These are phyloP conservation scores for Melikaiella ostensackeni DNA, from an alignment of 2,888 invertebrate genomes.

Conservation along the genomic window DNA sequence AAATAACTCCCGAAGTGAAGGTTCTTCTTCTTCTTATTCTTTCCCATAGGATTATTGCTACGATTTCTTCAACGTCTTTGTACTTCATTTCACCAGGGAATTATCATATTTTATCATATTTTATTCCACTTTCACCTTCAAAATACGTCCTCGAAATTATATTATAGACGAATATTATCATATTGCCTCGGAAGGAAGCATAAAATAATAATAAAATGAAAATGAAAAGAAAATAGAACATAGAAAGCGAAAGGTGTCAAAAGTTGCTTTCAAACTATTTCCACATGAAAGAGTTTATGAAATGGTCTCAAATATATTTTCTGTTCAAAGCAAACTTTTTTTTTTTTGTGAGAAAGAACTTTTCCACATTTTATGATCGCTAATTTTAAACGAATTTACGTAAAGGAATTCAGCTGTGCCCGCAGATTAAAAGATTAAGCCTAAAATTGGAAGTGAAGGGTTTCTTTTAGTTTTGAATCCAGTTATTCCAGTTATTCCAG, in stretches of 20 bases:
- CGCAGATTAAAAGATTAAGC: constrained; percentile 11
- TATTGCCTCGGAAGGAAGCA: neutral
- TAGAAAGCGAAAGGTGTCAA: neutral
- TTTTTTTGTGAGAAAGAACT: neutral
- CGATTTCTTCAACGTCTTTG: neutral
- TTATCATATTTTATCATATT: constrained; percentile 15
- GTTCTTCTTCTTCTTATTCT: neutral
- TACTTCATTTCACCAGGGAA: neutral
- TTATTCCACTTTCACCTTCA: neutral
- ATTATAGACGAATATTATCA: neutral
- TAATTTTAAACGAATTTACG: neutral
- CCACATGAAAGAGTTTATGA: neutral
- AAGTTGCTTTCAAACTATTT: neutral
- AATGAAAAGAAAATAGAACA: neutral
- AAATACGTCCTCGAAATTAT: neutral
- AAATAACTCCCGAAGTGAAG: neutral
- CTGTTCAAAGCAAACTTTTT: neutral
- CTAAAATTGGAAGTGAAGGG: neutral
- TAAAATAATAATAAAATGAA: neutral
- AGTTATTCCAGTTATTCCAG: constrained; percentile 9
- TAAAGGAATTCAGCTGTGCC: neutral
- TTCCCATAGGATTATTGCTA: neutral
- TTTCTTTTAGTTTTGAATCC: neutral
- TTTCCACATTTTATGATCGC: neutral
- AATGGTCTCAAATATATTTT: neutral